phyloP scores from a whole-genome alignment of 2,888 invertebrate species.

The Lochmaea capreae region DNA sequence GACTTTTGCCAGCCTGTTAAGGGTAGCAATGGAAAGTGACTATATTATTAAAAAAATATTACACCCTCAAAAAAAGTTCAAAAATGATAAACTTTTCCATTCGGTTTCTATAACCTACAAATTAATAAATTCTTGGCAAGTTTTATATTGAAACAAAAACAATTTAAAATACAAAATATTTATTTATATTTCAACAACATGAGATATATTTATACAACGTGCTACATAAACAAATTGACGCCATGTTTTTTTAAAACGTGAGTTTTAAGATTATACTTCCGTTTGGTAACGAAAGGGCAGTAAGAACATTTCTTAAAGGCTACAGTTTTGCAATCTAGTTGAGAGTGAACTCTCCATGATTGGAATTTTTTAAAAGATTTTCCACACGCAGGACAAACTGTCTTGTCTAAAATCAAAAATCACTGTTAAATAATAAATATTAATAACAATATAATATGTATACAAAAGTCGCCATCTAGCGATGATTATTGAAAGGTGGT shows the following conservation, averaged over 20 bases:
- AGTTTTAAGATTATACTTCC: conserved; percentile 38
- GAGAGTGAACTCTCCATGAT: conserved; percentile 10
- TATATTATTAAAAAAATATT: too few relatives aligned
- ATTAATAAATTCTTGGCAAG: too few relatives aligned
- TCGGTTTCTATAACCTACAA: too few relatives aligned
- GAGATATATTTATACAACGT: background rate
- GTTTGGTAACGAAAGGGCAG: conserved; percentile 36
- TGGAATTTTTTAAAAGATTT: conserved; percentile 13
- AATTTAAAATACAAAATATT: background rate
- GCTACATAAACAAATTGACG: background rate
- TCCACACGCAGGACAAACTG: conserved; percentile 6
- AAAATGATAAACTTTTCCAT: too few relatives aligned
- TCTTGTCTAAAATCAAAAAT: background rate
- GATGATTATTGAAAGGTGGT: too few relatives aligned
- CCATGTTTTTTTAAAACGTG: conserved; percentile 24
- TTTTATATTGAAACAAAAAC: background rate
- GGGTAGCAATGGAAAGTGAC: too few relatives aligned
- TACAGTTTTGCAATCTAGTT: conserved; percentile 14
- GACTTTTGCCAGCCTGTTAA: too few relatives aligned
- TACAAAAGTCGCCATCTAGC: too few relatives aligned
- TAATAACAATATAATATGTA: background rate
- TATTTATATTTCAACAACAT: background rate
- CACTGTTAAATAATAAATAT: background rate
- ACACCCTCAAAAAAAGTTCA: too few relatives aligned
- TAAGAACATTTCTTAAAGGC: conserved; percentile 38